Evolutionary conservation across 2,888 invertebrate genomes (phyloP), one percentile per base, ranked within the genome.

Genomic region (Busseola fusca): DNA sequence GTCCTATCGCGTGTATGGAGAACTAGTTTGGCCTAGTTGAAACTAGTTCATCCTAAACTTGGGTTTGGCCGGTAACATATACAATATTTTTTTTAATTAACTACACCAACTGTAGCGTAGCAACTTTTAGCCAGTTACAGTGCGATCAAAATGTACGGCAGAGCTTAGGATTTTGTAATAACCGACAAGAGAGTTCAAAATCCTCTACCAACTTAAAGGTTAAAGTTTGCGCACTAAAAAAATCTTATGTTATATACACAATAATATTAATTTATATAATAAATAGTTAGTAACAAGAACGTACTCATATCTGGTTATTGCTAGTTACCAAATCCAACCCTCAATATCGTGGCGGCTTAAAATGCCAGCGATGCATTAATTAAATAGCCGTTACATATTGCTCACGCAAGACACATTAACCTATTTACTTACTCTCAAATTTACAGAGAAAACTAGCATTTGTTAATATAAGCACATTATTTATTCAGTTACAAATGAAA

Each of bases 331-430:
- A 54, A 68, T 30, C 45, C 30, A 34, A 59, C 50, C 57, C 57
- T n/a, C 71, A 62, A 77, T 54, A 57, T 34, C 18, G 48, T 37
- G 50, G 21, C n/a, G 56, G 40, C 45, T 81, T 57, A 37, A 48
- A 78, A 76, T 62, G n/a, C 62, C 52, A 62, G 30, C 27, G 30
- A 62, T 58, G 60, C 57, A 58, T 71, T 37, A 60, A 77, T 77
- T 62, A 63, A 65, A 62, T 63, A 54, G 42, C 37, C 54, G 4
- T 50, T 45, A 63, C 50, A 64, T 76, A 67, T 57, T 64, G 21
- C 57, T 65, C 48, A 67, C 63, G 67, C 63, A 64, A 30, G 48
- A 64, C 45, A 45, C 75, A 80, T 75, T 76, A 67, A 59, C 63
- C 50, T 76, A 64, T 56, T 64, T 76, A 57, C 30, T 50, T 42